Percentiles rank a stretch among this genome's conserved stretches.
Evolutionary conservation across 1,140 invertebrate species (phyloP).

Genomic region (Kradibia gibbosae): DNA sequence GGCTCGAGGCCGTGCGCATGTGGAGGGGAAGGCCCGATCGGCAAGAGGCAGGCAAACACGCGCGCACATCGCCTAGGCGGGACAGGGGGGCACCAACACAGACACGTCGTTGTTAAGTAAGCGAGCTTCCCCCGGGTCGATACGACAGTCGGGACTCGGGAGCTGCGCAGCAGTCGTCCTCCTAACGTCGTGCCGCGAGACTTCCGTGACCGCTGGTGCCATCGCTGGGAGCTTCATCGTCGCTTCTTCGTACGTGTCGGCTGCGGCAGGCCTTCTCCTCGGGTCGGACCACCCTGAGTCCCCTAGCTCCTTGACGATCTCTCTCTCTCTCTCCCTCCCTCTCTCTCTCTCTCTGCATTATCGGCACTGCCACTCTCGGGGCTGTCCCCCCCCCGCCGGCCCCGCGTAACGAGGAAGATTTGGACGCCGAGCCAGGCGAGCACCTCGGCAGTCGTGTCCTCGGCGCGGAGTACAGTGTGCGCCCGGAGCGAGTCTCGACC

Average conservation of each 20-base stretch:
- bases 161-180: constrained; percentile 2
- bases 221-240: not conserved
- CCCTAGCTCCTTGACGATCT: not conserved
- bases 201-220: not conserved
- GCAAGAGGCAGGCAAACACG: too few relatives aligned
- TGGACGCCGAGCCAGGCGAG: constrained; percentile 4
- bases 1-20: not conserved
- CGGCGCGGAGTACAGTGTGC: not conserved
- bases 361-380: not conserved
- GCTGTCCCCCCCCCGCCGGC: too few relatives aligned
- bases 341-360: too few relatives aligned
- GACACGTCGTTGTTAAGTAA: too few relatives aligned
- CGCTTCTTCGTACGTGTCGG: constrained; percentile 24
- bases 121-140: constrained; percentile 46
- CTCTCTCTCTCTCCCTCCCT: not conserved
- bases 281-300: not conserved
- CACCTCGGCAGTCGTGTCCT: not conserved
- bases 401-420: too few relatives aligned
- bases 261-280: too few relatives aligned
- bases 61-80: too few relatives aligned
- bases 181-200: constrained; percentile 39
- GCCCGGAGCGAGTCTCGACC: not conserved
- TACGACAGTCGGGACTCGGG: constrained; percentile 16
- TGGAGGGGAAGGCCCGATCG: not conserved
- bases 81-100: too few relatives aligned